Evolutionary conservation across 2,888 invertebrate species (phyloP).

Genomic region (Leuctra nigra): DNA sequence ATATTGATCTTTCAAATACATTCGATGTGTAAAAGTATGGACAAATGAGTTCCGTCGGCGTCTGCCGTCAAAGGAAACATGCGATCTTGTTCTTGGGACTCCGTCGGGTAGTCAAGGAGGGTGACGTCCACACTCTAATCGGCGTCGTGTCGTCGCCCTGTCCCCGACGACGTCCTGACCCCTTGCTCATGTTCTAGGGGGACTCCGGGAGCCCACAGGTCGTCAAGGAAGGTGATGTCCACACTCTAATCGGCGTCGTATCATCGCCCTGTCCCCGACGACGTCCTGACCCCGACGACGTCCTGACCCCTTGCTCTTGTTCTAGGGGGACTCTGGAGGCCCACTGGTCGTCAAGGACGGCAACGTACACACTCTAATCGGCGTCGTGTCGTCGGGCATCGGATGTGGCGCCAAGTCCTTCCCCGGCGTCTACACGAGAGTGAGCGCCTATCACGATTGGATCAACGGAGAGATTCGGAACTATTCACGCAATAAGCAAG

Average conservation of each 20-base stretch:
- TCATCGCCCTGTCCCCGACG: too few relatives aligned
- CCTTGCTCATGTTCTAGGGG: slow-evolving; percentile 30
- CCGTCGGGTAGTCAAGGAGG: slow-evolving; percentile 27
- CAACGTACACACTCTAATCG: slow-evolving; percentile 27
- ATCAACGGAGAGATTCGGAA: slow-evolving; percentile 20
- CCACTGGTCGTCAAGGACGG: slow-evolving; percentile 29
- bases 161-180: too few relatives aligned
- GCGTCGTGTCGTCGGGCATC: slow-evolving; percentile 31
- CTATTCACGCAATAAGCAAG: not conserved
- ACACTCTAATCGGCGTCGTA: slow-evolving; percentile 30
- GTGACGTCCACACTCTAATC: slow-evolving; percentile 26
- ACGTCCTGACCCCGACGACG: too few relatives aligned
- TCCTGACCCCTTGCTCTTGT: too few relatives aligned
- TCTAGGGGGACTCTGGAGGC: slow-evolving; percentile 33
- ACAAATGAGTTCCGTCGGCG: too few relatives aligned
- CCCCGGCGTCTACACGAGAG: slow-evolving; percentile 31
- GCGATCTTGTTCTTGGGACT: too few relatives aligned
- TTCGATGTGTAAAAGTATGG: too few relatives aligned
- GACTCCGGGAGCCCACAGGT: slow-evolving; percentile 32
- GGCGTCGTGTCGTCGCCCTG: slow-evolving; percentile 31
- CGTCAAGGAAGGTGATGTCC: slow-evolving; percentile 22
- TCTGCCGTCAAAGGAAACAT: too few relatives aligned
- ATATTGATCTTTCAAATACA: too few relatives aligned
- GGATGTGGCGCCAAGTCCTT: slow-evolving; percentile 30
- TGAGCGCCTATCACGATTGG: slow-evolving; percentile 30